A percentile compares a stretch with the other conserved stretches of the same genome.
phyloP scores from a whole-genome alignment of 1,140 invertebrate species.

The Diorhabda carinulata region DNA sequence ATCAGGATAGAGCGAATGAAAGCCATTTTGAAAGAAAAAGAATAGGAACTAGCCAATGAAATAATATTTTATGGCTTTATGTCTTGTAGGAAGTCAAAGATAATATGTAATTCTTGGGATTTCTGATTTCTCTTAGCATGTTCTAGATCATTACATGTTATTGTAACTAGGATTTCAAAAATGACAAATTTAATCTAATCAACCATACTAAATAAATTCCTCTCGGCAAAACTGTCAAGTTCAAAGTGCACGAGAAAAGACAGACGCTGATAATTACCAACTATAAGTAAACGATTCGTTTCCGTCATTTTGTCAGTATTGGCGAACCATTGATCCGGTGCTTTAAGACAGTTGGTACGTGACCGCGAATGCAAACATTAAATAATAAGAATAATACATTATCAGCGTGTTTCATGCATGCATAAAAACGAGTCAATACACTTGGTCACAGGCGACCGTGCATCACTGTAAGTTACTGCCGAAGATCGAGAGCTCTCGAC shows the following conservation, averaged over 20 bases:
- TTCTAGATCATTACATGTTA: too few species aligned
- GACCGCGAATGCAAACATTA: slow-evolving; percentile 27
- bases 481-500: background rate
- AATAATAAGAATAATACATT: slow-evolving; percentile 27
- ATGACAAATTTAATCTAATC: background rate
- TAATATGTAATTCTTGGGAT: too few species aligned
- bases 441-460: slow-evolving; percentile 21
- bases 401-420: slow-evolving; percentile 22
- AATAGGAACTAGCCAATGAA: too few species aligned
- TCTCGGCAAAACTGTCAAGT: background rate
- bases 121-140: too few species aligned
- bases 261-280: slow-evolving; percentile 14
- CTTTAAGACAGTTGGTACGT: slow-evolving; percentile 25
- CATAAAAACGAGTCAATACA: slow-evolving; percentile 22
- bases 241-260: slow-evolving; percentile 6
- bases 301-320: slow-evolving; percentile 24
- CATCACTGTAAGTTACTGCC: slow-evolving; percentile 17
- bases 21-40: too few species aligned
- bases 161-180: too few species aligned
- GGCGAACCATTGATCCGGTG: slow-evolving; percentile 20
- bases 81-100: too few species aligned
- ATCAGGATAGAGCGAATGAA: too few species aligned
- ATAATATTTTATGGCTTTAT: too few species aligned
- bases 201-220: slow-evolving; percentile 14
- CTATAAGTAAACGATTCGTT: slow-evolving; percentile 24